phyloP scores from a whole-genome alignment of 2,797 vertebrate genomes.

The Sphenopsis melanotis region DNA sequence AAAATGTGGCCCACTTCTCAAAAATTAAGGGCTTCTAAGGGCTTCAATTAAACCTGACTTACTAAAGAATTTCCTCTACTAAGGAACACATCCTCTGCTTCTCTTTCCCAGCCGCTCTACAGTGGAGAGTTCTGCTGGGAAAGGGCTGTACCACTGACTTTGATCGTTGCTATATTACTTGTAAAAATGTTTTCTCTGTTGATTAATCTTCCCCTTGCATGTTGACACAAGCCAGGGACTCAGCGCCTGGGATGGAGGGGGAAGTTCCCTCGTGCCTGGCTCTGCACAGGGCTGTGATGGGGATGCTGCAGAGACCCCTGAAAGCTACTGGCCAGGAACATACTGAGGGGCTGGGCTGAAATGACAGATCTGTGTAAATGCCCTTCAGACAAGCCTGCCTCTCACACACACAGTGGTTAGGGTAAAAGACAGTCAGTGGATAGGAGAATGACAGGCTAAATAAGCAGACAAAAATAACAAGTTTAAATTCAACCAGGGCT shows the following conservation, averaged over 20 bases:
- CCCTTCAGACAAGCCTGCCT: neutral
- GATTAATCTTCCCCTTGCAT: rapidly evolving
- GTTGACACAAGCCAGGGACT: neutral
- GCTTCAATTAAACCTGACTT: neutral
- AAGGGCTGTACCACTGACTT: neutral
- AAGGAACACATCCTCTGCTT: neutral
- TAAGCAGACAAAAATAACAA: neutral
- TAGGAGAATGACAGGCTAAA: neutral
- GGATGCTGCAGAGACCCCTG: rapidly evolving
- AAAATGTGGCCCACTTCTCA: neutral
- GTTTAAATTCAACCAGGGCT: neutral
- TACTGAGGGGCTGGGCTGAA: neutral
- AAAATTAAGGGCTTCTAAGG: neutral
- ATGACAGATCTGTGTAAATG: neutral
- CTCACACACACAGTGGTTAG: rapidly evolving
- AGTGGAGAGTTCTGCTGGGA: neutral
- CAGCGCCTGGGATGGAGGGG: neutral
- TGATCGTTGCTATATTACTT: neutral
- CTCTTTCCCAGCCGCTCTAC: neutral
- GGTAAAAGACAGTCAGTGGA: neutral
- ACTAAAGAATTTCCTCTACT: neutral
- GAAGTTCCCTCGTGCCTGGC: rapidly evolving
- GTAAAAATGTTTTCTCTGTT: neutral
- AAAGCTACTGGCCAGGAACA: neutral
- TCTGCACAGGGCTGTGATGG: neutral